Conservation (phyloP, 2,888 invertebrate species). For the Lucinisca nassula region DNA sequence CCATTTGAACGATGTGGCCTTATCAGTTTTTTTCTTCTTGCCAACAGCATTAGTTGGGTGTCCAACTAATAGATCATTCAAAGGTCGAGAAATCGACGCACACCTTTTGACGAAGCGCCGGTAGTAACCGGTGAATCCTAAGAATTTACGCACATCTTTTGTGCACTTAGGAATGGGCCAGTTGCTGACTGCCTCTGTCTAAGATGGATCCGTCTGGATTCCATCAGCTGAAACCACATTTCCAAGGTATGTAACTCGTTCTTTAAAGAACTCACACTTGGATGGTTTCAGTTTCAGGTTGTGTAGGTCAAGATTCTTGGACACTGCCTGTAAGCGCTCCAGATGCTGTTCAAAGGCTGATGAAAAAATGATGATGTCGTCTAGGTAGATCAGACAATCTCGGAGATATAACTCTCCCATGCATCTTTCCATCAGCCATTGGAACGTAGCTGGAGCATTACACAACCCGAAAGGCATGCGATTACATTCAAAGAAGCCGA, state of each 20-base stretch:
- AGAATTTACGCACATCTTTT: constrained; percentile 37
- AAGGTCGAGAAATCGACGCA: constrained; percentile 8
- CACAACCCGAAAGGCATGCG: too few relatives aligned
- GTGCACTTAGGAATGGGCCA: constrained; percentile 36
- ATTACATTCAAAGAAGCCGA: too few relatives aligned
- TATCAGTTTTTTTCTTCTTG: too few relatives aligned
- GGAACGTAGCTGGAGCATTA: too few relatives aligned
- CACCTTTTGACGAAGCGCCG: constrained; percentile 34
- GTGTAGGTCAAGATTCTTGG: constrained; percentile 42
- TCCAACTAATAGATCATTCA: too few relatives aligned
- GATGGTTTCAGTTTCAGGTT: constrained; percentile 54
- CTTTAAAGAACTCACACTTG: constrained; percentile 56
- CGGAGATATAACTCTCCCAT: too few relatives aligned
- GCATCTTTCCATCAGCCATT: too few relatives aligned
- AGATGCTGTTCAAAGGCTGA: constrained; percentile 57
- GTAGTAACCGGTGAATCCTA: constrained; percentile 58
- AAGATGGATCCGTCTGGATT: constrained; percentile 34
- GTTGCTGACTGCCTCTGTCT: constrained; percentile 38
- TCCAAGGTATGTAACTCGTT: constrained; percentile 49
- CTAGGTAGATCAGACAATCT: too few relatives aligned
- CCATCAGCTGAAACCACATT: constrained; percentile 53
- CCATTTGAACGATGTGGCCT: too few relatives aligned
- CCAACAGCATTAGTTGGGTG: too few relatives aligned
- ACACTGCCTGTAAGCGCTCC: constrained; percentile 39
- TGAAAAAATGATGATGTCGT: constrained; percentile 64